These are phyloP conservation scores for Caenorhabditis imperialis DNA, from an alignment of 2,888 invertebrate genomes.

Conservation along the genomic window DNA sequence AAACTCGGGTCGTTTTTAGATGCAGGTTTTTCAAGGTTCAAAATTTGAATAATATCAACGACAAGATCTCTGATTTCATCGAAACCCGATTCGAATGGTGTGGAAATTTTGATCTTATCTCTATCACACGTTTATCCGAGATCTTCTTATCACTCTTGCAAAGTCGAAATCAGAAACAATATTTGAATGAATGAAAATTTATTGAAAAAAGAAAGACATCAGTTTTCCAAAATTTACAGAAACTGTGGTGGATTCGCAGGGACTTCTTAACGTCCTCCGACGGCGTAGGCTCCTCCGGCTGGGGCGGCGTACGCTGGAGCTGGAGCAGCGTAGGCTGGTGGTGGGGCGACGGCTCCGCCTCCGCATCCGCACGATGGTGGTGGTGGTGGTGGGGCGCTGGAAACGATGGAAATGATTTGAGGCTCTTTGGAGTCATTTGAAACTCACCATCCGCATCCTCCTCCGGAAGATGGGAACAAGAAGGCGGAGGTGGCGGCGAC, in stretches of 20 bases:
- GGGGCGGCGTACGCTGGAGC: conserved; percentile 35
- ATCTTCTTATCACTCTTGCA: background rate
- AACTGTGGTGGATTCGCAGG: conserved; percentile 10
- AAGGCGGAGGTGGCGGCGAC: conserved; percentile 53
- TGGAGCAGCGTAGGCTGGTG: conserved; percentile 46
- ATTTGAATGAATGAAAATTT: conserved; percentile 5
- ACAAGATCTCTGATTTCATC: too few species aligned
- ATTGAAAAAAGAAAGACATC: conserved; percentile 9
- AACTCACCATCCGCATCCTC: conserved; percentile 52
- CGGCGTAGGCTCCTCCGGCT: conserved; percentile 46
- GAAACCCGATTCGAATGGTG: too few species aligned
- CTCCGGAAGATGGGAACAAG: conserved; percentile 55
- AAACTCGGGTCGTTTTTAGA: too few species aligned
- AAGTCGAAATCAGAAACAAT: background rate
- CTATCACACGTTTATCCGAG: too few species aligned
- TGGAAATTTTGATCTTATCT: too few species aligned
- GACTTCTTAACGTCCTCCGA: conserved; percentile 44
- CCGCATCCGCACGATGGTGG: conserved; percentile 57
- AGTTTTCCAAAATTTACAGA: conserved; percentile 36
- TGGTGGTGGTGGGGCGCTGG: conserved; percentile 61
- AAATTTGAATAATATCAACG: too few species aligned
- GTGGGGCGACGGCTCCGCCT: conserved; percentile 43
- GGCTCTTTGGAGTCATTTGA: background rate
- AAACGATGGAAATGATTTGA: conserved; percentile 8
- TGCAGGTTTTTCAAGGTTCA: too few species aligned